Percentiles rank a stretch among this genome's conserved stretches.
Evolutionary conservation across 1,140 invertebrate genomes (phyloP).

Genomic region (Cataglyphis hispanica): DNA sequence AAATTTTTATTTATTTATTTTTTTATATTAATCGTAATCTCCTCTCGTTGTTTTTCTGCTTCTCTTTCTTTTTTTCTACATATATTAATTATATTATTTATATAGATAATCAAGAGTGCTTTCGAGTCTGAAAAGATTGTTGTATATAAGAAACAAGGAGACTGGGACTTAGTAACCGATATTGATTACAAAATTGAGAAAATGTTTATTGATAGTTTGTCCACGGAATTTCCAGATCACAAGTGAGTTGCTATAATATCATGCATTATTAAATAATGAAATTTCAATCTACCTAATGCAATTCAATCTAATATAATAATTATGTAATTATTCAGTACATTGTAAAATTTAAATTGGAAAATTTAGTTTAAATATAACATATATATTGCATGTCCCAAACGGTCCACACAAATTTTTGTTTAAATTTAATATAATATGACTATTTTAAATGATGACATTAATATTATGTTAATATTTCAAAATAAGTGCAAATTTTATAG

Average conservation of each 20-base stretch:
- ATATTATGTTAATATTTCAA: no score
- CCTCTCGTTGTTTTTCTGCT: no score
- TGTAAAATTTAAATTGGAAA: not conserved
- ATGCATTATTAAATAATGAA: not conserved
- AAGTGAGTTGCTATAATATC: conserved; percentile 87
- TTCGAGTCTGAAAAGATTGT: conserved; percentile 87
- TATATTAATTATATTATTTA: not conserved
- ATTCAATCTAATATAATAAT: not conserved
- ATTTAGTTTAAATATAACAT: no score
- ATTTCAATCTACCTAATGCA: not conserved
- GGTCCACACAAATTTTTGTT: no score
- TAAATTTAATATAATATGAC: no score
- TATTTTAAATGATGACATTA: no score
- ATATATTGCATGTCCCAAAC: no score
- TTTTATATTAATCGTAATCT: not conserved
- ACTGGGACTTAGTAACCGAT: conserved; percentile 93
- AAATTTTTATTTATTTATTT: not conserved
- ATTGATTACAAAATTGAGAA: conserved; percentile 93
- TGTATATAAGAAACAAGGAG: conserved; percentile 91
- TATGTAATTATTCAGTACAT: no score
- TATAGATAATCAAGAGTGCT: conserved; percentile 74
- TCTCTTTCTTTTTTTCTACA: not conserved
- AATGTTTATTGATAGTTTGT: conserved; percentile 89
- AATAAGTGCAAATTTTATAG: no score
- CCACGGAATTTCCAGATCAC: conserved; percentile 90